Base-by-base conservation (phyloP, 1,140 invertebrate genomes). In the Panagrolaimus sp. region DNA sequence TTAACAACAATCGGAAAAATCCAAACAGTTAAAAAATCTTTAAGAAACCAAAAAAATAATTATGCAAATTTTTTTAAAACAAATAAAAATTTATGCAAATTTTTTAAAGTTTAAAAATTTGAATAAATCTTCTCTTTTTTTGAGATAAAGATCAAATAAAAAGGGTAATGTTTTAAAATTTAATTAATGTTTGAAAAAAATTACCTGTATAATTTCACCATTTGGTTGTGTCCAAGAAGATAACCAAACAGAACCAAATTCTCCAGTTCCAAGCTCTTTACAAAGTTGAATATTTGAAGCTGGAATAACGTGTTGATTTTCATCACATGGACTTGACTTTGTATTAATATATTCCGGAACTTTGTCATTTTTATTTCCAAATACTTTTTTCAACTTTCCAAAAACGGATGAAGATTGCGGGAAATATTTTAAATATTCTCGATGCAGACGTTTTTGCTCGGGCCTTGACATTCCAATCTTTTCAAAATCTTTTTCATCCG, bases 381-480 rank as follows among this genome's bases (percentile, higher is more conserved):
- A 72, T 9, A 71, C 71, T 68, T 73, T 84, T 82, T 88, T 92
- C 74, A 96, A 89, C 84, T 94, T 94, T 38, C 32, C 32, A 1
- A 90, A 91, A 21, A 95, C 85, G 83, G 94, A 94, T 76, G 71
- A 71, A 21, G 70, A 71, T 9, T 63, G 58, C 44, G 91, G 93
- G 69, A 86, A 86, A 84, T 93, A 90, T 84, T 93, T 96, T 73
- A 91, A 89, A 82, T 93, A 95, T 80, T 90, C 92, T 85, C 95
- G 96, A 74, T 91, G 90, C 46, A 96, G 88, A 69, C 94, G 87
- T 73, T 94, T 88, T 84, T 93, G 91, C 85, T 98, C 95, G 26
- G 94, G 94, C 74, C 91, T 91, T 8, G 92, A 92, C 88, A 98
- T 91, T 7, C 94, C 94, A 77, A 98, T 90, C 69, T 90, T 89